Evolutionary conservation across 2,113 vertebrate species (phyloP).

Genomic region (Cardinalis cardinalis): DNA sequence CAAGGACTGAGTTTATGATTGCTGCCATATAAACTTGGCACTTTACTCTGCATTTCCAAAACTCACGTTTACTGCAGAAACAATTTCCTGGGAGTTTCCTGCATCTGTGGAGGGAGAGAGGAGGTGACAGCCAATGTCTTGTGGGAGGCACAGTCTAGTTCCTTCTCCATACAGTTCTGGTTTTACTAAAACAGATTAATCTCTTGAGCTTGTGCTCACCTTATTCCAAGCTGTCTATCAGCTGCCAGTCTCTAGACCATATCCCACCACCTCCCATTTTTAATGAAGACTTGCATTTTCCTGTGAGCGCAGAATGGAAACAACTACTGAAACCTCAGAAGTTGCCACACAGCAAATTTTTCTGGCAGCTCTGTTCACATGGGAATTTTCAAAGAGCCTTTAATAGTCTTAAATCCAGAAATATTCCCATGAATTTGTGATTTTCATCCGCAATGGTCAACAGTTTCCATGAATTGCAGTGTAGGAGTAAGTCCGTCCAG

Average conservation of each 20-base stretch:
- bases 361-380: constrained; percentile 29
- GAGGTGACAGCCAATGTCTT: neutral
- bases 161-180: neutral
- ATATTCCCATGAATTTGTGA: constrained; percentile 13
- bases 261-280: neutral
- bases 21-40: neutral
- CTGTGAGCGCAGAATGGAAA: neutral
- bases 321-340: constrained; percentile 50
- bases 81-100: neutral
- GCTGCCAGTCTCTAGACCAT: neutral
- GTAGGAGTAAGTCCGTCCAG: neutral
- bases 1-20: neutral
- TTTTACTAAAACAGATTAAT: neutral
- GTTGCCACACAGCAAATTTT: constrained; percentile 6
- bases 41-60: neutral
- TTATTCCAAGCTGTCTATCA: neutral
- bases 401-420: constrained; percentile 13
- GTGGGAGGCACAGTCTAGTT: neutral
- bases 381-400: constrained; percentile 30
- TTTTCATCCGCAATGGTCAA: constrained; percentile 1
- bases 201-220: neutral
- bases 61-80: neutral
- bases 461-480: constrained; percentile 1
- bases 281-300: neutral
- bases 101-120: neutral